Evolutionary conservation across 1,140 invertebrate genomes (phyloP), one percentile per base, ranked within the genome.

Genomic region (Andricus grossulariae): DNA sequence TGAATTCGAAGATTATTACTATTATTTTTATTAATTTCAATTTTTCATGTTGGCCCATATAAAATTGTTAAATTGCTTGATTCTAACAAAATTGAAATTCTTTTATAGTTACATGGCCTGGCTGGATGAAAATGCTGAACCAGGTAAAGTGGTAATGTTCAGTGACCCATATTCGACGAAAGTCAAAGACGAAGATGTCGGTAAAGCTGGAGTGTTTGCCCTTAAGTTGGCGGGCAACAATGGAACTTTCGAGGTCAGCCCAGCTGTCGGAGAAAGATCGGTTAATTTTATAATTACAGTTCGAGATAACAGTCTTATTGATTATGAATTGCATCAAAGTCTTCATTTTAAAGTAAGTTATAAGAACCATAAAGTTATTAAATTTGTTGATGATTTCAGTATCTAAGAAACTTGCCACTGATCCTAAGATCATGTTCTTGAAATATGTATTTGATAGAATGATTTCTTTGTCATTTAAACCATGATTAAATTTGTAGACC

Each of bases 161-260:
- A 90, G 90, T 71, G 95, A 96, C 83, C 94, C 93, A 18, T 96
- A 95, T 87, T 92, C 93, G 50, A 93, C 94, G 3, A 93, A 93
- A 91, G 95, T 97, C 13, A 94, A 93, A 74, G 95, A 96, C 83
- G 95, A 96, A 81, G 95, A 96, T 85, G 94, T 94, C 86, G 96
- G 94, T 12, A 95, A 96, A 84, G 96, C 96, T 85, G 96, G 96
- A 21, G 95, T 97, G 5, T 97, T 98, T 86, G 94, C 96, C 6
- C 88, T 98, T 10, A 93, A 94, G 52, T 87, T 98, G 74, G 92
- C 95, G 18, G 95, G 95, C 75, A 96, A 97, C 86, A 96, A 97
- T 88, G 95, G 95, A 18, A 97, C 96, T 3, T 98, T 98, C 88
- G 96, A 97, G 88, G 95, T 98, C 72, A 93, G 93, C n/a, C 97